A percentile compares a stretch with the other conserved stretches of the same genome.
Evolutionary conservation across 2,888 invertebrate genomes (phyloP).

Genomic region (Thera britannica): DNA sequence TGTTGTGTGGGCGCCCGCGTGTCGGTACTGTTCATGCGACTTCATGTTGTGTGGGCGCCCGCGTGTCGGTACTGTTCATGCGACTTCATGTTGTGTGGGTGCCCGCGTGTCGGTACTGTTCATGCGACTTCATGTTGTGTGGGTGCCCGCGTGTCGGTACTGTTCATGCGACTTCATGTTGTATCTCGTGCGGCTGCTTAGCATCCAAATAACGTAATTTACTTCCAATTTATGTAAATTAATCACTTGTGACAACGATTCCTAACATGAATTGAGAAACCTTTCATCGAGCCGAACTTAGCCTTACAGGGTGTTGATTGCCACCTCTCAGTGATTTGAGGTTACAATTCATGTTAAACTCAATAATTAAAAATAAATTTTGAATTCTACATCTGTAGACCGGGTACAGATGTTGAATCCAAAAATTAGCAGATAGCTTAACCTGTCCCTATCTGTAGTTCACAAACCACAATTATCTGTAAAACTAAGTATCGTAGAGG

Average conservation of each 20-base stretch:
- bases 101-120: slow-evolving; percentile 48
- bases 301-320: slow-evolving; percentile 16
- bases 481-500: neutral
- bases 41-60: neutral
- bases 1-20: neutral
- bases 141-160: slow-evolving; percentile 35
- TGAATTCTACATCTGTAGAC: no score
- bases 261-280: slow-evolving; percentile 53
- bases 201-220: slow-evolving; percentile 61
- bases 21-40: slow-evolving; percentile 48
- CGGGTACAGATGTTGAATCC: no score
- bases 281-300: slow-evolving; percentile 34
- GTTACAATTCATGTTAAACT: neutral
- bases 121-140: no score
- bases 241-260: slow-evolving; percentile 62
- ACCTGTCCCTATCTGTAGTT: no score
- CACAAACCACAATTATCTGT: no score
- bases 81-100: neutral
- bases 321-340: neutral
- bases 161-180: slow-evolving; percentile 56
- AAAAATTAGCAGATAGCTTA: no score
- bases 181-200: slow-evolving; percentile 58
- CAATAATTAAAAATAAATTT: no score
- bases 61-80: slow-evolving; percentile 48
- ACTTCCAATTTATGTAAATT: slow-evolving; percentile 67